These are phyloP conservation scores for Rhinoptilus africanus DNA, from an alignment of 2,113 vertebrate genomes.

Conservation along the genomic window DNA sequence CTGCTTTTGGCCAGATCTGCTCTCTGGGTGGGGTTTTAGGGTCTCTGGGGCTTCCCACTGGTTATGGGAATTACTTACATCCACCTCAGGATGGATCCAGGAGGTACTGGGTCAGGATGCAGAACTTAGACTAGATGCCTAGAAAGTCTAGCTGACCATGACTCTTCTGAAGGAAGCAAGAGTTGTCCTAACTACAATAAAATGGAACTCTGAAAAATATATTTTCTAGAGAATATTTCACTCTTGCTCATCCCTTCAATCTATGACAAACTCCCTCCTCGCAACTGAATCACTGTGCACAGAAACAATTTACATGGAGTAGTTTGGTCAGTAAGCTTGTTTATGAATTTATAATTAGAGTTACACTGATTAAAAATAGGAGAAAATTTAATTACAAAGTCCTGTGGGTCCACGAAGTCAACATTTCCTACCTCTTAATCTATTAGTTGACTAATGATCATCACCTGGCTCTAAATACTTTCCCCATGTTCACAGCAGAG, in stretches of 20 bases:
- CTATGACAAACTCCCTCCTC: not conserved
- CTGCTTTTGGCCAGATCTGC: not conserved
- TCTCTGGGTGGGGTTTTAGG: not conserved
- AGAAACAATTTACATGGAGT: not conserved
- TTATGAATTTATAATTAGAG: slow-evolving; percentile 21
- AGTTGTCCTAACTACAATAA: not conserved
- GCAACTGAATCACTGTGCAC: not conserved
- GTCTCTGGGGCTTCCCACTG: not conserved
- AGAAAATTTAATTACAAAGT: slow-evolving; percentile 26
- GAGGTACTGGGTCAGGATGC: not conserved
- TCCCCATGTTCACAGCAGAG: not conserved
- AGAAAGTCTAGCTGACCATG: not conserved
- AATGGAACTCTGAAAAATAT: not conserved
- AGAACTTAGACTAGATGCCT: not conserved
- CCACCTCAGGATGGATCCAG: not conserved
- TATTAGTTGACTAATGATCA: slow-evolving; percentile 18
- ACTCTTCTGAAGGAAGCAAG: not conserved
- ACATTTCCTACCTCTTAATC: not conserved
- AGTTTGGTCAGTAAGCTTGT: not conserved
- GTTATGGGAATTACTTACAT: not conserved
- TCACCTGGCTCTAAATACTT: not conserved
- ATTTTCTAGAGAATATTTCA: not conserved
- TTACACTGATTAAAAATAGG: slow-evolving; percentile 19
- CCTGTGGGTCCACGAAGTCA: not conserved
- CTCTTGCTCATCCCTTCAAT: not conserved